These are phyloP conservation scores for Pristionchus entomophagus DNA, from an alignment of 2,888 invertebrate genomes.

Conservation along the genomic window DNA sequence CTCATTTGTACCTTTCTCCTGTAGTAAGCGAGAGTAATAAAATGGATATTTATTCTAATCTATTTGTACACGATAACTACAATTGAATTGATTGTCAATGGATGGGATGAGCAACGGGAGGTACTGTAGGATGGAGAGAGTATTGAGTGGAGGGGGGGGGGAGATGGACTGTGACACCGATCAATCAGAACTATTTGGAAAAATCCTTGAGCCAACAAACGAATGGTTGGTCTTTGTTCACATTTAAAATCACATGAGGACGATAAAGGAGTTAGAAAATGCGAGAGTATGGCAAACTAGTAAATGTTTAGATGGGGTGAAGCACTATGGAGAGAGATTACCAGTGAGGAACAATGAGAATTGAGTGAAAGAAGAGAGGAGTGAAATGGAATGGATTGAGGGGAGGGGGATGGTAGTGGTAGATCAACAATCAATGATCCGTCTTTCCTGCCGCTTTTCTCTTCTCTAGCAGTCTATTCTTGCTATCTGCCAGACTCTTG, in stretches of 20 bases:
- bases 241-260: slow-evolving; percentile 7
- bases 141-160: background rate
- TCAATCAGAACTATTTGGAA: background rate
- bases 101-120: slow-evolving; percentile 22
- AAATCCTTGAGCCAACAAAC: slow-evolving; percentile 32
- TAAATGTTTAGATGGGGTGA: background rate
- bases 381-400: slow-evolving; percentile 33
- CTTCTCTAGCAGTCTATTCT: slow-evolving; percentile 86
- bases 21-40: slow-evolving; percentile 34
- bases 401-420: background rate
- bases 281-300: slow-evolving; percentile 10
- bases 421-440: background rate
- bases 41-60: slow-evolving; percentile 25
- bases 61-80: slow-evolving; percentile 15
- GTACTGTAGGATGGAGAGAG: background rate
- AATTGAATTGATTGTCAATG: slow-evolving; percentile 12
- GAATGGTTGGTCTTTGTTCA: slow-evolving; percentile 7
- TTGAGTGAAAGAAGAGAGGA: background rate
- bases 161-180: background rate
- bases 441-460: slow-evolving; percentile 51
- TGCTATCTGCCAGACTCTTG: slow-evolving; percentile 91
- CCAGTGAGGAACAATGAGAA: slow-evolving; percentile 19
- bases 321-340: slow-evolving; percentile 38
- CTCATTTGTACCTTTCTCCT: slow-evolving; percentile 44
- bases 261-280: background rate